Evolutionary conservation across 2,113 vertebrate species (phyloP).

Genomic region (Neopipo cinnamomea): DNA sequence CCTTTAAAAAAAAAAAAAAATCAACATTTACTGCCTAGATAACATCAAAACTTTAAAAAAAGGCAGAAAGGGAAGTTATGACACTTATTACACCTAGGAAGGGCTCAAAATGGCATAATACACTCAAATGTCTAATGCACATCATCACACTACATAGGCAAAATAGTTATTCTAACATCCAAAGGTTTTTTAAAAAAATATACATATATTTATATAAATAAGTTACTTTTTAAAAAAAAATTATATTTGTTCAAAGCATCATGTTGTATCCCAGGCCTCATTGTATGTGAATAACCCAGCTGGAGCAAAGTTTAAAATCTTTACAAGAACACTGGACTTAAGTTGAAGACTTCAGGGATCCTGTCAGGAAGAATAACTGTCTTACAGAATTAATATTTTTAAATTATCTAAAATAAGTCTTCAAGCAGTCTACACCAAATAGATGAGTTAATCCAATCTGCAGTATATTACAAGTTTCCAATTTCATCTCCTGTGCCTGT

Average conservation of each 20-base stretch:
- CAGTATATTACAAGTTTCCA: slow-evolving; percentile 31
- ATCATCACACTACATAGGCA: background rate
- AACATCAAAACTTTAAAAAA: background rate
- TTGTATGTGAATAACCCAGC: background rate
- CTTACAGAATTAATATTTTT: slow-evolving; percentile 54
- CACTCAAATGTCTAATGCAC: background rate
- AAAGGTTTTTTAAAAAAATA: background rate
- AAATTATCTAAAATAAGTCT: slow-evolving; percentile 62
- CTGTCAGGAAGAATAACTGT: slow-evolving; percentile 13
- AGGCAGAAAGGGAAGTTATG: background rate
- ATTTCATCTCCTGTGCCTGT: slow-evolving; percentile 46
- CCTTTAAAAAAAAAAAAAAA: background rate
- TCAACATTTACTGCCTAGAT: background rate
- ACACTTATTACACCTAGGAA: background rate
- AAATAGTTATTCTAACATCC: background rate
- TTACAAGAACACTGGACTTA: background rate
- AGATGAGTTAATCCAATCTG: slow-evolving; percentile 60
- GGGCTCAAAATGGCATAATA: background rate
- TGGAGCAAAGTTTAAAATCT: background rate
- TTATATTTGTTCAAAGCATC: background rate
- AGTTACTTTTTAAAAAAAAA: background rate
- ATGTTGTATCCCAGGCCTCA: background rate
- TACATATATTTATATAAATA: background rate
- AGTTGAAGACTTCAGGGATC: background rate
- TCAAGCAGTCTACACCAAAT: slow-evolving; percentile 33